Conservation (phyloP, 2,113 vertebrate species). For the Mionectes macconnelli region DNA sequence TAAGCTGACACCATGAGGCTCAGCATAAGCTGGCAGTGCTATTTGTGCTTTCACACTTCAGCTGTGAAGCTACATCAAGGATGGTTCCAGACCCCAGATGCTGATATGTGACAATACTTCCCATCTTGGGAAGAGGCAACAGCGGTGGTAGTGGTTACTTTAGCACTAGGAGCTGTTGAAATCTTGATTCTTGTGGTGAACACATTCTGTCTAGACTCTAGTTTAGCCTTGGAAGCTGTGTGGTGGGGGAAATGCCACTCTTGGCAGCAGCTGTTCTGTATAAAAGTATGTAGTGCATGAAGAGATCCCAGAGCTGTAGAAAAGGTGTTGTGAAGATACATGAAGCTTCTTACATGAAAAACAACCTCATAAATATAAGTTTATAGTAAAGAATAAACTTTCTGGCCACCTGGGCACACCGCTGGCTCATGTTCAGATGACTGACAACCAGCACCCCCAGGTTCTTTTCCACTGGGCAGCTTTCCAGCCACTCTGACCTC, state of each 20-base stretch:
- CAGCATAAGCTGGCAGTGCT: conserved; percentile 1
- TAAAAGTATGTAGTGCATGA: background rate
- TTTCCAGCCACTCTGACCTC: background rate
- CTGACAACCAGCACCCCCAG: background rate
- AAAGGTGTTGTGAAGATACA: background rate
- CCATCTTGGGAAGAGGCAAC: background rate
- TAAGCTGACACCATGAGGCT: conserved; percentile 6
- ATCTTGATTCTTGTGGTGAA: background rate
- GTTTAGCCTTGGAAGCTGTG: background rate
- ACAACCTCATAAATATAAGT: background rate
- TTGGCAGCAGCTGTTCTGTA: background rate
- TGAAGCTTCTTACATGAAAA: background rate
- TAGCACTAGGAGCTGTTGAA: background rate
- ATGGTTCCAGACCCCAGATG: background rate
- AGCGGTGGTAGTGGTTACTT: background rate
- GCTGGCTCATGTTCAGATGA: background rate
- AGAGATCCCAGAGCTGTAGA: background rate
- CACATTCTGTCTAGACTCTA: background rate
- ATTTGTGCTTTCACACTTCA: conserved; percentile 32
- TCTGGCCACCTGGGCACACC: background rate
- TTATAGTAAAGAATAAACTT: background rate
- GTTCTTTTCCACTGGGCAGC: background rate
- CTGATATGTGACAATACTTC: background rate
- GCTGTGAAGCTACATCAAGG: background rate
- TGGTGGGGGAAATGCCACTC: background rate